Conservation (phyloP, 1,140 invertebrate species). For the Cotesia typhae region DNA sequence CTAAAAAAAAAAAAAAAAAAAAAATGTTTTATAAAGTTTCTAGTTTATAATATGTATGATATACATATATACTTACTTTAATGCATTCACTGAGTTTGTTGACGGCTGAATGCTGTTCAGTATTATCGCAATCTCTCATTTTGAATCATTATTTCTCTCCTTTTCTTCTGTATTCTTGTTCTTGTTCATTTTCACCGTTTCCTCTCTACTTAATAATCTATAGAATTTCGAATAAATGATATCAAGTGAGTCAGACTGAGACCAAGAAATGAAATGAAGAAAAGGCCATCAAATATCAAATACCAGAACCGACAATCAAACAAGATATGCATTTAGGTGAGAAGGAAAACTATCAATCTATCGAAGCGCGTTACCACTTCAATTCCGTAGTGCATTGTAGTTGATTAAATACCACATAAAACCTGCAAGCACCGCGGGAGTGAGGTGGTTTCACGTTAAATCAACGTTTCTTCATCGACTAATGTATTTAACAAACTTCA, state of each 20-base stretch:
- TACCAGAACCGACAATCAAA: conserved; percentile 4
- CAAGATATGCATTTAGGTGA: conserved; percentile 4
- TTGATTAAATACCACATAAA: conserved; percentile 69
- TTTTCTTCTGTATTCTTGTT: not conserved
- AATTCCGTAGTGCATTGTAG: conserved; percentile 96
- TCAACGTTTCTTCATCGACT: conserved; percentile 46
- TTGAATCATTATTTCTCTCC: conserved; percentile 7
- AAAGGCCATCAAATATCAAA: conserved; percentile 7
- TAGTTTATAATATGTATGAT: too few relatives aligned
- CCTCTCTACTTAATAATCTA: conserved; percentile 13
- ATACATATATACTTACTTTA: conserved; percentile 16
- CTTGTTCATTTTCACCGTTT: conserved; percentile 25
- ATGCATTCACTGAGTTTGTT: conserved; percentile 31
- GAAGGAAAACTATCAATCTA: not conserved
- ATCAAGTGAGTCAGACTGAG: conserved; percentile 35
- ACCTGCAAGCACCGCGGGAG: conserved; percentile 90
- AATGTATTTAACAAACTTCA: not conserved
- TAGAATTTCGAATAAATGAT: conserved; percentile 35
- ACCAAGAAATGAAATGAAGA: conserved; percentile 11
- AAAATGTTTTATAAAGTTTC: not conserved
- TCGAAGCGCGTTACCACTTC: conserved; percentile 69
- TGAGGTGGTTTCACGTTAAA: conserved; percentile 73
- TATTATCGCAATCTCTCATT: not conserved
- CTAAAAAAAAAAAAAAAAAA: not conserved
- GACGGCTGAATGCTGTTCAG: conserved; percentile 16